Base-by-base conservation (phyloP, 2,113 vertebrate genomes). In the Corythaixoides concolor region DNA sequence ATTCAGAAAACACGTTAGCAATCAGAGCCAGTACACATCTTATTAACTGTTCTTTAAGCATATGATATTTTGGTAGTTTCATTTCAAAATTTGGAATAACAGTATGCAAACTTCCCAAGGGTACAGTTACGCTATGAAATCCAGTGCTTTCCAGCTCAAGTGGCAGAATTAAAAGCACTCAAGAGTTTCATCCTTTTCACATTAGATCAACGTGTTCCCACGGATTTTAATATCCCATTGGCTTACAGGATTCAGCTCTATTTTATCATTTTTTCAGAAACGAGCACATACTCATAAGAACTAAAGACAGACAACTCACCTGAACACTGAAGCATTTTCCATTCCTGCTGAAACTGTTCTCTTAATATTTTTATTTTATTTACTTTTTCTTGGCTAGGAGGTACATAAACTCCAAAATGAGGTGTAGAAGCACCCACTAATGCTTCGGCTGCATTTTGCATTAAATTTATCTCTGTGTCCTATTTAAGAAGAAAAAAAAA, bases 291-390 rank as follows among this genome's bases (percentile, higher is more conserved):
- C 64, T 41, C 18, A 2, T 56, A 68, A 94, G 32, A 89, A 45
- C 30, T 53, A 35, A 59, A 58, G 27, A 81, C 43, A 79, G 45
- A 53, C 59, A 56, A 73, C 86, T 92, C 90, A 97, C 98, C 97
- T 72, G 94, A 95, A 95, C 96, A 97, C 41, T 93, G 97, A 91
- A 98, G 97, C 97, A 98, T 96, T 79, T 96, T 97, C 98, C 98
- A 98, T 73, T 90, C 92, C 27, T 94, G 74, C 68, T 96, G 88
- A 90, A 98, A 91, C 41, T 95, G 96, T 28, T 60, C 37, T 79
- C 95, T 96, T 72, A 98, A 50, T 37, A 45, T 12, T 85, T 58
- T 89, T 49, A 98, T 77, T 85, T 67, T 85, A 79, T 91, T 93
- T 45, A 62, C 52, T 66, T 97, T 97, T 78, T 97, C 97, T 37